These are phyloP conservation scores for Tricholaema leucomelas DNA, from an alignment of 2,113 vertebrate genomes.

Conservation along the genomic window DNA sequence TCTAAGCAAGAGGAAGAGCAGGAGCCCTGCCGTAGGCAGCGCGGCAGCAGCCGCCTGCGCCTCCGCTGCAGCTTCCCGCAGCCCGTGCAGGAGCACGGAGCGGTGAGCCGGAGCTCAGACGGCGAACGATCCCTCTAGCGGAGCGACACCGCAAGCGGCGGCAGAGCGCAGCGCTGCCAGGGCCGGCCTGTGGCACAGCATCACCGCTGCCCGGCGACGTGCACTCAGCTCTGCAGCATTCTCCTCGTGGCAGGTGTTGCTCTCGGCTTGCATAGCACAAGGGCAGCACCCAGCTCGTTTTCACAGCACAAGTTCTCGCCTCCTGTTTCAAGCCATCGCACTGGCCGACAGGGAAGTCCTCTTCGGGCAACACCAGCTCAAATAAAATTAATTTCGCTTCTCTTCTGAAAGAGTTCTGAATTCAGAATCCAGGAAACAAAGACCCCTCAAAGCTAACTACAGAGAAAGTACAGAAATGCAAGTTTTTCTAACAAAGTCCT, in stretches of 20 bases:
- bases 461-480: neutral
- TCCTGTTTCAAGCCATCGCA: neutral
- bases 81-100: neutral
- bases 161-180: neutral
- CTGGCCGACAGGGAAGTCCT: neutral
- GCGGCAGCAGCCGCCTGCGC: neutral
- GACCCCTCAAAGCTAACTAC: neutral
- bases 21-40: accelerated
- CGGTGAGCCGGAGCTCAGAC: neutral
- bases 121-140: constrained; percentile 49
- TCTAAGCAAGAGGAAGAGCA: neutral
- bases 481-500: neutral
- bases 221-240: accelerated
- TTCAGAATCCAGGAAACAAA: neutral
- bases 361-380: neutral
- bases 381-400: neutral
- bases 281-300: neutral
- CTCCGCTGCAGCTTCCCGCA: neutral
- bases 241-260: neutral
- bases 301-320: neutral
- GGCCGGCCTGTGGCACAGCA: neutral
- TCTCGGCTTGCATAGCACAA: neutral
- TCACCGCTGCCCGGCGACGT: neutral
- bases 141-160: neutral
- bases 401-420: neutral